Evolutionary conservation across 2,888 invertebrate genomes (phyloP).

Genomic region (Melieria picta): DNA sequence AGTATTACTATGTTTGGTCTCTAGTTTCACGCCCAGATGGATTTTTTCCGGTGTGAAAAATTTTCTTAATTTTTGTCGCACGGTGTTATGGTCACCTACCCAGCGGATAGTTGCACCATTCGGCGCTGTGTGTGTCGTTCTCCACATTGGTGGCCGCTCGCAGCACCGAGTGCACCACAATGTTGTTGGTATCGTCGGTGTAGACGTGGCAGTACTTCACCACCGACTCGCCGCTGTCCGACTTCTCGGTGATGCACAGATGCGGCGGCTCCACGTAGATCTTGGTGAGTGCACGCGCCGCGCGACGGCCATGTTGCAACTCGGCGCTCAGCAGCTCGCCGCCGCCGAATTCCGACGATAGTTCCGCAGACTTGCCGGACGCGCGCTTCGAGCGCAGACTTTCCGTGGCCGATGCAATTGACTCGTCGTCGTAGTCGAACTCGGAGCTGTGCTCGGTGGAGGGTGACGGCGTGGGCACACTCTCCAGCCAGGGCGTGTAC

Average conservation of each 20-base stretch:
- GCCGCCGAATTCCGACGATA: constrained; percentile 48
- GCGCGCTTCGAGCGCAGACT: constrained; percentile 49
- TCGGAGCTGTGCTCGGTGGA: constrained; percentile 63
- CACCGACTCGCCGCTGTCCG: constrained; percentile 44
- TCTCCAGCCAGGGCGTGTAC: constrained; percentile 61
- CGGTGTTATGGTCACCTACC: constrained; percentile 66
- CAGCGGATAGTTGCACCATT: constrained; percentile 77
- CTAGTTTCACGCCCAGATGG: no score
- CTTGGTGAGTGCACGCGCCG: constrained; percentile 50
- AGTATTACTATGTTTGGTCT: no score
- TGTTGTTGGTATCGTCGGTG: constrained; percentile 68
- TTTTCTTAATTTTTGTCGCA: no score
- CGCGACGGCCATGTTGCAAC: constrained; percentile 44
- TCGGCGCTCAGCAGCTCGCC: constrained; percentile 52
- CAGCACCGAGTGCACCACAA: constrained; percentile 69
- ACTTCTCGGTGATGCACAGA: constrained; percentile 67
- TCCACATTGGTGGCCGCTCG: constrained; percentile 67
- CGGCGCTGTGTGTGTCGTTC: constrained; percentile 62
- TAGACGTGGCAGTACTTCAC: constrained; percentile 71
- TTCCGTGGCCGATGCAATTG: constrained; percentile 58
- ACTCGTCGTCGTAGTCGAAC: constrained; percentile 66
- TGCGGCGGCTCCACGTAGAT: constrained; percentile 69
- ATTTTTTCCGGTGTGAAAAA: no score
- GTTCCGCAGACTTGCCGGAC: constrained; percentile 23
- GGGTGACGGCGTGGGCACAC: constrained; percentile 55